Percentiles rank a stretch among this genome's conserved stretches.
Conservation (phyloP, 2,113 vertebrate species). For the Elgaria multicarinata region DNA sequence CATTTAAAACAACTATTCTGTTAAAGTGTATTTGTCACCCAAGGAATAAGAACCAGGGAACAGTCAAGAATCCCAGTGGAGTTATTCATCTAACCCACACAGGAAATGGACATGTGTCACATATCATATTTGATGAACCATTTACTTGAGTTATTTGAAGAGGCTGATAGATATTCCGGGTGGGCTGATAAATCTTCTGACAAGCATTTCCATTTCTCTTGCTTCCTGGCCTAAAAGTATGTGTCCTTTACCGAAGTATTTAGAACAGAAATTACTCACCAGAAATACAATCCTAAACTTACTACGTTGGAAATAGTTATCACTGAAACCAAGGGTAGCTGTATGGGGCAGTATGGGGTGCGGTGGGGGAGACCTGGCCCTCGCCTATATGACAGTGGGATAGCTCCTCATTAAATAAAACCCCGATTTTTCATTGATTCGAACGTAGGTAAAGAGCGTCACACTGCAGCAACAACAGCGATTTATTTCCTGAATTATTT, state of each 20-base stretch:
- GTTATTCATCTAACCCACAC: constrained; percentile 27
- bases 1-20: no score
- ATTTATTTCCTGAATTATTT: no score
- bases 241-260: not conserved
- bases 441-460: no score
- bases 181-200: not conserved
- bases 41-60: not conserved
- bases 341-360: no score
- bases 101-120: constrained; percentile 32
- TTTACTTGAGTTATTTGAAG: not conserved
- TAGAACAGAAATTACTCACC: not conserved
- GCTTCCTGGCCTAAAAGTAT: not conserved
- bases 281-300: not conserved
- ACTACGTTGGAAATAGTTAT: not conserved
- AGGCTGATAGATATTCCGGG: not conserved
- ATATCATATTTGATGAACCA: not conserved
- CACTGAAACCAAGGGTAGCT: not conserved
- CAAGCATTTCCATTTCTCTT: not conserved
- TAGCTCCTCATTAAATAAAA: no score
- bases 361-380: no score
- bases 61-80: not conserved
- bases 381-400: no score
- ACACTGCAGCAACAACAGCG: no score
- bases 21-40: not conserved
- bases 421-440: no score